These are phyloP conservation scores for Aselliscus stoliczkanus DNA, from an alignment of 2,797 vertebrate genomes.

Conservation along the genomic window DNA sequence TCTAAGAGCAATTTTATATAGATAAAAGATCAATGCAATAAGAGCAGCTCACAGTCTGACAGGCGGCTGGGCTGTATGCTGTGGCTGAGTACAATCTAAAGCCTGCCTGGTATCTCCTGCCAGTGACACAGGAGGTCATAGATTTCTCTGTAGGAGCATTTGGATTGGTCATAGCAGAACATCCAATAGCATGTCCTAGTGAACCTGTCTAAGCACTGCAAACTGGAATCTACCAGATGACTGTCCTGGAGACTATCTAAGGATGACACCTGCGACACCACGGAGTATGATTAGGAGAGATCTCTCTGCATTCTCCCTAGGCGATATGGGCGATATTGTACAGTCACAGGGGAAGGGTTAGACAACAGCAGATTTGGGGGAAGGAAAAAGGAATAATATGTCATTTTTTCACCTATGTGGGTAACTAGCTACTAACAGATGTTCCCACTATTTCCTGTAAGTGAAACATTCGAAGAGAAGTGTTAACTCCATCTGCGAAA, in stretches of 20 bases:
- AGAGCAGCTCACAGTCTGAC: not conserved
- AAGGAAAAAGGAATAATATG: not conserved
- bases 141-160: not conserved
- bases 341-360: not conserved
- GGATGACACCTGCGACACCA: not conserved
- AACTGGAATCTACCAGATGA: not conserved
- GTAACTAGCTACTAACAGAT: not conserved
- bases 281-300: not conserved
- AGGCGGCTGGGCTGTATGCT: not conserved
- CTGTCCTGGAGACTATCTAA: not conserved
- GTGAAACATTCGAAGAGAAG: not conserved
- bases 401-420: not conserved
- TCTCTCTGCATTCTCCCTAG: not conserved
- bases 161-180: not conserved
- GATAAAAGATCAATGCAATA: not conserved
- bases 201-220: not conserved
- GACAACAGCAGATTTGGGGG: not conserved
- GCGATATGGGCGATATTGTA: not conserved
- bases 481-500: not conserved
- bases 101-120: not conserved
- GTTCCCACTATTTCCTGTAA: not conserved
- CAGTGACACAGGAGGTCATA: not conserved
- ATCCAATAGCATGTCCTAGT: not conserved
- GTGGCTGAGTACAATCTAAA: not conserved
- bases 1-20: not conserved